Evolutionary conservation across 2,113 vertebrate species (phyloP), one percentile per base, ranked within the genome.

Genomic region (Pelmatolapia mariae): DNA sequence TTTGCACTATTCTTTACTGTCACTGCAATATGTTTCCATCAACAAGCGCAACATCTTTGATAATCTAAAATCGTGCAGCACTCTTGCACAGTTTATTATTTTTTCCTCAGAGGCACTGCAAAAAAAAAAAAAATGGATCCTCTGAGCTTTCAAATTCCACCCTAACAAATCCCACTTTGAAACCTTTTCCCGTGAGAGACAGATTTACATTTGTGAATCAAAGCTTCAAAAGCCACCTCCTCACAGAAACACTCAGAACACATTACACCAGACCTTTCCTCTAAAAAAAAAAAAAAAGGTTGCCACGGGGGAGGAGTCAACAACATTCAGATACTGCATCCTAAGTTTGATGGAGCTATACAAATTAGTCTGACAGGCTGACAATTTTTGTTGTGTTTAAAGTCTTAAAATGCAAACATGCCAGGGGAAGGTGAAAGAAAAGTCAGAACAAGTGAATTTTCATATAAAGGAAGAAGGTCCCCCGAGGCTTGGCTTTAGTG

Each of bases 181-280:
- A n/a, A 38, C 53, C 8, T 10, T 31, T 45, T 76, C 85, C 66
- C 78, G 2, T 19, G 76, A 71, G 83, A 90, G 50, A 80, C 61
- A 80, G 36, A 82, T 90, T 89, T 90, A 86, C 89, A 86, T 90
- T 81, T 81, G 22, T 54, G 63, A 73, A 87, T 84, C 86, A 59
- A 87, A 86, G 71, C 84, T 80, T 85, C 54, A 87, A 83, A 91
- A 80, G 81, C 82, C 82, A 87, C 76, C 54, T 78, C 52, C n/a
- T 84, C 57, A n/a, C 38, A 26, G 53, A 76, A 54, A 52, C 68
- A 29, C 57, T 80, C 19, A 29, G 29, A 90, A 56, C 40, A 29
- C 88, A 54, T 71, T 6, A 50, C 81, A 79, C 10, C 15, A 71
- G 18, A 83, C 18, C 43, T 24, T 73, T 71, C 68, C 40, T 11